Base-by-base conservation (phyloP, 2,113 vertebrate species). In the Bubo scandiacus region DNA sequence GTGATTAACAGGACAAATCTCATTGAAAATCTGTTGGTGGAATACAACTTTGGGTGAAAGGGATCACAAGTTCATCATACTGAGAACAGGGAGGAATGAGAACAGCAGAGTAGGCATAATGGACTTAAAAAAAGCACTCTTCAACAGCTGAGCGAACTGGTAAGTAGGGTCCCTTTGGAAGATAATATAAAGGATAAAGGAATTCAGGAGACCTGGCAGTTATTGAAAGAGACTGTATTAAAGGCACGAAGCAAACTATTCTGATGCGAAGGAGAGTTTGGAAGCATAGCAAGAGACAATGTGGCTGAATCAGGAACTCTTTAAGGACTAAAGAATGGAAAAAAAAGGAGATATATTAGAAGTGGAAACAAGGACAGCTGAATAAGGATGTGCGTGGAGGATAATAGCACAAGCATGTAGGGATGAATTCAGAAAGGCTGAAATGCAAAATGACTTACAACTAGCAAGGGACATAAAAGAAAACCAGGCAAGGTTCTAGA, bases 201-300 rank as follows among this genome's bases (percentile, higher is more conserved):
- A 95, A 79, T 94, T 91, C 86, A 79, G 84, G 62, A 92, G 43
- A 85, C 78, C 52, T 91, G 89, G 95, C 91, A 91, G 40, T 91
- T 96, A 92, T 87, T 96, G 84, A 92, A 96, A 92, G 90, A 95
- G 94, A 95, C 74, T 91, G 62, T 89, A 95, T 90, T 96, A 95
- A 88, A 94, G 54, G 73, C 54, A 81, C 12, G 77, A 94, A 88
- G 62, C 58, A 87, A 95, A 93, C 40, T 57, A 75, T 79, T 92
- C 62, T 68, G 93, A 88, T 91, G 70, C 0, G 1, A 87, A 92
- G 52, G 62, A 87, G 61, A 80, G 40, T 54, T 90, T 90, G 78
- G 74, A 94, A 91, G 68, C 57, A 75, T n/a, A 51, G 67, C 11
- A 83, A 90, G 49, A 91, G 61, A 82, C 81, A 87, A 72, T 42